phyloP scores from a whole-genome alignment of 2,888 invertebrate species.

The Timema cristinae region DNA sequence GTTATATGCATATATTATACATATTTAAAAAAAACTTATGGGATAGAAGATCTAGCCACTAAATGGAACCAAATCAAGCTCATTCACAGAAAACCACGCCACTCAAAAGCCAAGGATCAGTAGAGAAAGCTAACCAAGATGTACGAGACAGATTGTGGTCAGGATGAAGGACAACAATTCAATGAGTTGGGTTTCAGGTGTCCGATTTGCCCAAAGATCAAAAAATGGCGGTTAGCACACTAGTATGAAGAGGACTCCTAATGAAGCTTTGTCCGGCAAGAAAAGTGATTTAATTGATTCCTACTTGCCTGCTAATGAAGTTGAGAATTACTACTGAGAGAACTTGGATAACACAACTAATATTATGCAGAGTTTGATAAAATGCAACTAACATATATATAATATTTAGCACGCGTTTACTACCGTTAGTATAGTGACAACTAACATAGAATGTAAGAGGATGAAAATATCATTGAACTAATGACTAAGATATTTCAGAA shows the following conservation, averaged over 20 bases:
- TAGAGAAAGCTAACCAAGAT: not conserved
- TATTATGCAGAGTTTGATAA: not conserved
- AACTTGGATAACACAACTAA: not conserved
- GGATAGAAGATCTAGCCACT: not conserved
- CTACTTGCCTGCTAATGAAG: not conserved
- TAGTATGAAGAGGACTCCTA: not conserved
- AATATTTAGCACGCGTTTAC: too few species aligned
- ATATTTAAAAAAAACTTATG: not conserved
- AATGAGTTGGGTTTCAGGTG: not conserved
- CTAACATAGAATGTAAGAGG: too few species aligned
- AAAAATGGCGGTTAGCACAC: not conserved
- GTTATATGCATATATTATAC: not conserved
- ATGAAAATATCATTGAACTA: too few species aligned
- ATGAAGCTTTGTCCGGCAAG: not conserved
- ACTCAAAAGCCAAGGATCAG: slow-evolving; percentile 3
- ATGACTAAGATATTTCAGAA: too few species aligned
- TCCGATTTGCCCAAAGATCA: not conserved
- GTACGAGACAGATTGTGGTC: slow-evolving; percentile 3
- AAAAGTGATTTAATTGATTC: not conserved
- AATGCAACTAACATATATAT: too few species aligned
- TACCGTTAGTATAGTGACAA: too few species aligned
- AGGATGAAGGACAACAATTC: not conserved
- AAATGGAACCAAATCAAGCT: slow-evolving; percentile 3
- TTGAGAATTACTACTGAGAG: not conserved
- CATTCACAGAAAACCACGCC: slow-evolving; percentile 7